Base-by-base conservation (phyloP, 2,888 invertebrate species). In the Tipula lateralis region DNA sequence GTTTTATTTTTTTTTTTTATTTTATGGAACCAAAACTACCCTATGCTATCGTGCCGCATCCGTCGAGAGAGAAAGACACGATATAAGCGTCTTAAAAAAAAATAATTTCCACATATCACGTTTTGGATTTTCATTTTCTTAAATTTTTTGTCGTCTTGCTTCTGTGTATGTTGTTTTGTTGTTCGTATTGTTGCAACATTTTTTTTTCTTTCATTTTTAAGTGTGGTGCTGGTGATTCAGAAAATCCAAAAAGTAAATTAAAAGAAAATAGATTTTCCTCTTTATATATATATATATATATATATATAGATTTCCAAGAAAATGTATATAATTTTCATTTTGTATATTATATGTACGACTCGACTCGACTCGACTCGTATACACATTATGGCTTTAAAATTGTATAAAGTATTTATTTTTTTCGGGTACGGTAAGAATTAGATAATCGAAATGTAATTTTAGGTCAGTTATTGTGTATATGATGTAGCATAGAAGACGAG, bases 401-500 rank as follows among this genome's bases (percentile, higher is more conserved):
- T 24, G 66, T 66, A 66, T 66, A 66, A 66, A 7, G 4, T 50
- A 19, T 16, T 50, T 4, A 66, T 19, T 66, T 24, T 66, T 66
- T 66, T 66, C 9, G 66, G 66, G 66, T 24, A 66, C 66, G 66
- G 66, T 66, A 66, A 66, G 24, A 66, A 24, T 24, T 66, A 66
- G 66, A 66, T 66, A 66, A 66, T 66, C 66, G 66, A 66, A 66
- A 66, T 66, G 24, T 66, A 66, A 66, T 66, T 66, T 66, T 66
- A 66, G 66, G 66, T 66, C 66, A 66, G 66, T 66, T 24, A 66
- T 66, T 66, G 66, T 50, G 44, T 66, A 66, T 66, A 66, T 66
- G 66, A 66, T 66, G 66, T 66, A 66, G 66, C 66, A 66, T 16
- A 50, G 6, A 50, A 50, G 9, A 66, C 24, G 24, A 9, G 24